Conservation (phyloP, 2,888 invertebrate genomes). For the Mylabris sibirica region DNA sequence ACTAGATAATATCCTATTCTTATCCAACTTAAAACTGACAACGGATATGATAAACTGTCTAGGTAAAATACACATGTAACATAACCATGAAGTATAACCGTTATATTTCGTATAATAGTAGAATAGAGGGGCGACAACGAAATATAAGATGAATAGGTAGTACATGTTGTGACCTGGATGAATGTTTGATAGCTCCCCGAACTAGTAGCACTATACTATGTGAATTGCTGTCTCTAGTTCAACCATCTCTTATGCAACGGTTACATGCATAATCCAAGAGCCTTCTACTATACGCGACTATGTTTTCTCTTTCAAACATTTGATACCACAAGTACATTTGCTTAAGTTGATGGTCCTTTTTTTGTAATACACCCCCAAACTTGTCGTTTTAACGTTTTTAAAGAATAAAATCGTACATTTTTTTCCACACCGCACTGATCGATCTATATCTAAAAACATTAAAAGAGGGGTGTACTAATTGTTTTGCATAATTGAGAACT, state of each 20-base stretch:
- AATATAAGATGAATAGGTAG: conserved; percentile 53
- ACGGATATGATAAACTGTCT: conserved; percentile 27
- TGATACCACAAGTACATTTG: conserved; percentile 26
- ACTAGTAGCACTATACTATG: conserved; percentile 48
- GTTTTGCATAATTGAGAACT: conserved; percentile 30
- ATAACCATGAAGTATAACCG: conserved; percentile 32
- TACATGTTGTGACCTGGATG: conserved; percentile 56
- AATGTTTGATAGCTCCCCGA: conserved; percentile 54
- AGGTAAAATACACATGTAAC: conserved; percentile 29
- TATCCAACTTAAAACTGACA: conserved; percentile 26
- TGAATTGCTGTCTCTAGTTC: conserved; percentile 53
- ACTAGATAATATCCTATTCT: conserved; percentile 9
- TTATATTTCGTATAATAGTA: conserved; percentile 30
- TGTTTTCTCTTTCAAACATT: conserved; percentile 28
- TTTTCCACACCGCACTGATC: conserved; percentile 17
- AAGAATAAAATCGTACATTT: neutral
- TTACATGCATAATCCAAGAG: conserved; percentile 54
- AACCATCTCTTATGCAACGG: conserved; percentile 55
- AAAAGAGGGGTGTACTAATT: conserved; percentile 28
- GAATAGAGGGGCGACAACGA: conserved; percentile 48
- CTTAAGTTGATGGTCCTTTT: conserved; percentile 1
- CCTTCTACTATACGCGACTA: conserved; percentile 38
- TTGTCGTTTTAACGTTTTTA: neutral
- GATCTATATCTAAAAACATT: conserved; percentile 25
- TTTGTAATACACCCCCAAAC: neutral